Evolutionary conservation across 2,888 invertebrate species (phyloP).

Genomic region (Calameuta filiformis): DNA sequence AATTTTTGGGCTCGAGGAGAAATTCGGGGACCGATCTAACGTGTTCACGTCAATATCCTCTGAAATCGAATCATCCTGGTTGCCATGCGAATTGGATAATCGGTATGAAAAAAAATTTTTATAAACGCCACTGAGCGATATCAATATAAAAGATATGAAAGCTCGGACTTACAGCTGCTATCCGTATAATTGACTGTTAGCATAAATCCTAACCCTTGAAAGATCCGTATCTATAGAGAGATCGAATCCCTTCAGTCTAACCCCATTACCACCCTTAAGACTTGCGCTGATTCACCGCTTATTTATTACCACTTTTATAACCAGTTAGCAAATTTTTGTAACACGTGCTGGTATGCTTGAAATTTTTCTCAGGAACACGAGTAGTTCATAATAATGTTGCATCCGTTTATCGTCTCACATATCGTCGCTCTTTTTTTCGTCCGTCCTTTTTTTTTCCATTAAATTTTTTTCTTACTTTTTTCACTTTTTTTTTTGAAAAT

Average conservation of each 20-base stretch:
- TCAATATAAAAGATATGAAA: neutral
- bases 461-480: neutral
- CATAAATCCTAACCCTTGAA: conserved; percentile 24
- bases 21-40: neutral
- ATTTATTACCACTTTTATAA: conserved; percentile 48
- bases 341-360: conserved; percentile 59
- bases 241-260: conserved; percentile 40
- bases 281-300: conserved; percentile 60
- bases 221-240: conserved; percentile 37
- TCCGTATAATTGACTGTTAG: conserved; percentile 50
- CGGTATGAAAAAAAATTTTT: neutral
- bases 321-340: conserved; percentile 52
- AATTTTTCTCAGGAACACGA: conserved; percentile 42
- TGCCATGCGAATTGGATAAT: neutral
- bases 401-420: neutral
- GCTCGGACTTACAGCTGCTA: conserved; percentile 45
- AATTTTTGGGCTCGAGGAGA: neutral
- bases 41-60: neutral
- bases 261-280: conserved; percentile 33
- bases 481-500: neutral
- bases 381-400: conserved; percentile 1
- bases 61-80: neutral
- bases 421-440: neutral
- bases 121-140: neutral
- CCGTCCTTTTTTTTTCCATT: neutral